Percentiles rank a stretch among this genome's conserved stretches.
These are phyloP conservation scores for Melipona bicolor DNA, from an alignment of 2,888 invertebrate genomes.

Conservation along the genomic window DNA sequence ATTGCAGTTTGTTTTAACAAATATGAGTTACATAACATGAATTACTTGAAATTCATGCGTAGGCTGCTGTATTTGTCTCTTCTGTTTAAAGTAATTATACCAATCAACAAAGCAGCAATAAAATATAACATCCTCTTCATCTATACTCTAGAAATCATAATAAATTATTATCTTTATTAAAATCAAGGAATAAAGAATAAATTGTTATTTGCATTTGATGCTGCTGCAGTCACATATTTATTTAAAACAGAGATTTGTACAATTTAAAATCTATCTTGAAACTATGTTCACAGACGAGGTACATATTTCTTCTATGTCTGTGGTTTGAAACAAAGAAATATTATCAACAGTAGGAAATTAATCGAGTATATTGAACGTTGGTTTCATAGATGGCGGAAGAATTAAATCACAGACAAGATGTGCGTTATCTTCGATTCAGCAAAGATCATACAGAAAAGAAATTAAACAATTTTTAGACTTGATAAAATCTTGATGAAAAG, in stretches of 20 bases:
- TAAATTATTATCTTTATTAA: not conserved
- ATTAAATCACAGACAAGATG: not conserved
- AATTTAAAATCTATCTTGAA: not conserved
- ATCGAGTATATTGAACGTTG: not conserved
- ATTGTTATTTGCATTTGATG: not conserved
- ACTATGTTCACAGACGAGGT: no score
- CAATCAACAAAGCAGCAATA: slow-evolving; percentile 80
- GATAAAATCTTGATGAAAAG: not conserved
- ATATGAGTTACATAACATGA: slow-evolving; percentile 73
- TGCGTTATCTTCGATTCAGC: not conserved
- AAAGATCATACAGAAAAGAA: not conserved
- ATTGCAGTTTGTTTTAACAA: not conserved
- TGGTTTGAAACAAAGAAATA: not conserved
- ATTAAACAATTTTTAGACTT: not conserved
- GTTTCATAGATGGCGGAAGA: slow-evolving; percentile 21
- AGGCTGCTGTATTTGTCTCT: slow-evolving; percentile 44
- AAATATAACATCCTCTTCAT: slow-evolving; percentile 74
- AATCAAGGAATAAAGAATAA: not conserved
- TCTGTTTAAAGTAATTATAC: slow-evolving; percentile 70
- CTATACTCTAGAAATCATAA: slow-evolving; percentile 67
- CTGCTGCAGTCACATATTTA: not conserved
- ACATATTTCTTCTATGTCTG: not conserved
- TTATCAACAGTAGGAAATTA: slow-evolving; percentile 13
- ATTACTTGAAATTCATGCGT: slow-evolving; percentile 80
- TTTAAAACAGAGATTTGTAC: not conserved